Conservation (phyloP, 2,113 vertebrate species). For the Rynchops niger region DNA sequence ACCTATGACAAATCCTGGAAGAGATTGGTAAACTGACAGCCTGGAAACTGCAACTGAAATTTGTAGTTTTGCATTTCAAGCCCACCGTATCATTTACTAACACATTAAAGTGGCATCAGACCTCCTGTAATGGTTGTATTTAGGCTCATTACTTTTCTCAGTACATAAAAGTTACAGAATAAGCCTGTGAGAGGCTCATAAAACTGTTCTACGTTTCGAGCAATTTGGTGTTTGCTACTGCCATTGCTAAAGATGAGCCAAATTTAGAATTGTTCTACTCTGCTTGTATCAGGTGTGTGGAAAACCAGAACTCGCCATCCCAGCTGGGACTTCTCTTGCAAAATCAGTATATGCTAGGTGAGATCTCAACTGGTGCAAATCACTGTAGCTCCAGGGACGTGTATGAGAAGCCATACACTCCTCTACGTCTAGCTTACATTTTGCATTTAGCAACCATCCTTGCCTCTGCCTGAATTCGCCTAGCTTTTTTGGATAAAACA, state of each 20-base stretch:
- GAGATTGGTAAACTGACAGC: background rate
- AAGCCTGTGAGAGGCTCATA: background rate
- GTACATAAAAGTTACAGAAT: background rate
- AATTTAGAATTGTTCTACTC: background rate
- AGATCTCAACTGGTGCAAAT: background rate
- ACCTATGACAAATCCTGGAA: background rate
- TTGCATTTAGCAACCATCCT: background rate
- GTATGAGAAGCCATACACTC: background rate
- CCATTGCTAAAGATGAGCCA: background rate
- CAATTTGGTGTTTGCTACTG: background rate
- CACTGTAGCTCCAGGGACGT: background rate
- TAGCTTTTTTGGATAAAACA: background rate
- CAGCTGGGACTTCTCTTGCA: background rate
- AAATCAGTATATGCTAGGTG: background rate
- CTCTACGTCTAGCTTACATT: background rate
- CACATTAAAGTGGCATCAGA: background rate
- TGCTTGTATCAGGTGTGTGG: accelerated
- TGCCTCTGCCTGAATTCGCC: background rate
- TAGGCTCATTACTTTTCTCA: background rate
- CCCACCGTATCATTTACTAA: background rate
- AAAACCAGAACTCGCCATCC: background rate
- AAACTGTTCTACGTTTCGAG: background rate
- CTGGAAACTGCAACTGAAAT: background rate
- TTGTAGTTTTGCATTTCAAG: background rate
- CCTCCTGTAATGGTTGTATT: background rate